Evolutionary conservation across 2,888 invertebrate species (phyloP).

Genomic region (Platynereis dumerilii): DNA sequence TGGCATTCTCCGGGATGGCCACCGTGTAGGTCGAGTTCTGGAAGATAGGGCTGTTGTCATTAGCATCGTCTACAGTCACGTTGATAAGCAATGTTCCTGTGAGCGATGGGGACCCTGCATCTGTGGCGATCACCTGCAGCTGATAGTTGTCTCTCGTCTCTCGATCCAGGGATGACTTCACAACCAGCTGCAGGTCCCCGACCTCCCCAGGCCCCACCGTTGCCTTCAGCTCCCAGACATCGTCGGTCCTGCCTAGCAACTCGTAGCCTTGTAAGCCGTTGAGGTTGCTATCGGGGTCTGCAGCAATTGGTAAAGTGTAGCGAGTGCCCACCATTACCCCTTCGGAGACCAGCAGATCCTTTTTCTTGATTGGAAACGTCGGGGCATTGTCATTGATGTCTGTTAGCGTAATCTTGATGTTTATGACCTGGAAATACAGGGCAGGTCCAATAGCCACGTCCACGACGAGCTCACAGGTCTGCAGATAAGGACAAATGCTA

Average conservation of each 20-base stretch:
- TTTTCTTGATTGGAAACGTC: neutral
- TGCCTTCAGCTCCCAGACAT: constrained; percentile 3
- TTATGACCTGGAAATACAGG: constrained; percentile 17
- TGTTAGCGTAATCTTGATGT: constrained; percentile 7
- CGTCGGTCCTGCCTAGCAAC: neutral
- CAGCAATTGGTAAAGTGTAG: constrained; percentile 13
- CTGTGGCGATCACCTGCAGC: constrained; percentile 7
- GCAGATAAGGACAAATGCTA: constrained; percentile 11
- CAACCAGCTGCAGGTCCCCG: constrained; percentile 8
- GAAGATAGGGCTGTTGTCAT: constrained; percentile 17
- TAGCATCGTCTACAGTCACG: constrained; percentile 13
- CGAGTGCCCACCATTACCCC: neutral
- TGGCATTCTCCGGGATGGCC: constrained; percentile 13
- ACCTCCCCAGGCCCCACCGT: constrained; percentile 1
- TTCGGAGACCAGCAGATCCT: constrained; percentile 12
- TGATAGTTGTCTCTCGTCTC: constrained; percentile 9
- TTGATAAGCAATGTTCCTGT: constrained; percentile 6
- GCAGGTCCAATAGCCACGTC: constrained; percentile 21
- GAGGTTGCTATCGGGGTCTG: constrained; percentile 16
- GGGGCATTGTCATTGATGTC: constrained; percentile 23
- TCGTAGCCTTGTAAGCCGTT: constrained; percentile 16
- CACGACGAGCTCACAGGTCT: constrained; percentile 2
- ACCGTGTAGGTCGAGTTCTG: constrained; percentile 7
- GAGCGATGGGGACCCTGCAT: neutral
- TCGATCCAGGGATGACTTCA: constrained; percentile 13